Evolutionary conservation across 2,797 vertebrate genomes (phyloP).

Genomic region (Premnoplex brunnescens): DNA sequence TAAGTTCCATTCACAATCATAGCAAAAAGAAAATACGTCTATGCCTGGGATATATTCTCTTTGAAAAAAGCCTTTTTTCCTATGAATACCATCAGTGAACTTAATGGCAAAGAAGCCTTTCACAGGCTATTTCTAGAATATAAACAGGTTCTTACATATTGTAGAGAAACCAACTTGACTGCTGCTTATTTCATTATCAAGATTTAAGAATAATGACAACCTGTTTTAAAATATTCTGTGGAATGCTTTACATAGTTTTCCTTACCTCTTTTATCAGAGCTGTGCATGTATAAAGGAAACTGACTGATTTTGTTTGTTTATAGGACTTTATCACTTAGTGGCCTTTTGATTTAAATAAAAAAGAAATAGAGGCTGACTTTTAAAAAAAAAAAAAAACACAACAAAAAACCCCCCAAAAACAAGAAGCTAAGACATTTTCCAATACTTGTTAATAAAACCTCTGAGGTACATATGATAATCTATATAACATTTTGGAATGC

Average conservation of each 20-base stretch:
- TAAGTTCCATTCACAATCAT: background rate
- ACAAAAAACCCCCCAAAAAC: too few relatives aligned
- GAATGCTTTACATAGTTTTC: background rate
- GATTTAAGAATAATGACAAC: background rate
- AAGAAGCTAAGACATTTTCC: background rate
- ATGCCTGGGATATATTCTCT: background rate
- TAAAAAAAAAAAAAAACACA: background rate
- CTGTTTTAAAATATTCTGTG: background rate
- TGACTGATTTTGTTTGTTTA: background rate
- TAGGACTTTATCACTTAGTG: background rate
- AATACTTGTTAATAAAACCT: background rate
- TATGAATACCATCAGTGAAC: background rate
- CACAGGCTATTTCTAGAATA: background rate
- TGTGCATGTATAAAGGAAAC: background rate
- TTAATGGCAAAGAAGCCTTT: background rate
- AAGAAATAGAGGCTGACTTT: background rate
- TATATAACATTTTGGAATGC: background rate
- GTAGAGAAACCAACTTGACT: background rate
- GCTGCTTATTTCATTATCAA: background rate
- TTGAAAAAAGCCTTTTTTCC: background rate
- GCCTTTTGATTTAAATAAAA: background rate
- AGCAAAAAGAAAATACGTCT: conserved; percentile 2
- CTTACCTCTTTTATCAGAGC: background rate
- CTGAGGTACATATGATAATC: background rate
- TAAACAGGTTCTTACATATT: background rate